Percentiles rank a stretch among this genome's conserved stretches.
Evolutionary conservation across 2,888 invertebrate genomes (phyloP).

Genomic region (Tanypteryx hageni): DNA sequence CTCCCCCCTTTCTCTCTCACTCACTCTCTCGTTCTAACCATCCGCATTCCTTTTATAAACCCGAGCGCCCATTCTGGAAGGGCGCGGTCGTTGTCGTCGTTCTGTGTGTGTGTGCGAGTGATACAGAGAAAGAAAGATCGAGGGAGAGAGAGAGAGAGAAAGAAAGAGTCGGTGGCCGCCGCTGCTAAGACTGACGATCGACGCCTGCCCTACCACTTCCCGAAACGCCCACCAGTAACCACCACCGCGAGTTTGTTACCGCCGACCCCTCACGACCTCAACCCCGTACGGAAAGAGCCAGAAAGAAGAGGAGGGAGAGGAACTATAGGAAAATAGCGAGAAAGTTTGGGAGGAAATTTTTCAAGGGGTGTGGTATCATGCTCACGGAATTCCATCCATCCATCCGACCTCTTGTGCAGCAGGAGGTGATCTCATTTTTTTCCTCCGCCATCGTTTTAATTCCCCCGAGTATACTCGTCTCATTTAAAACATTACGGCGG

Average conservation of each 20-base stretch:
- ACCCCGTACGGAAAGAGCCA: background rate
- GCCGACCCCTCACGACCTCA: background rate
- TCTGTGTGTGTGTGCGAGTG: background rate
- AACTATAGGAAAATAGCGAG: background rate
- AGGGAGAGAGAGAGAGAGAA: background rate
- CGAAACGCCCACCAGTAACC: background rate
- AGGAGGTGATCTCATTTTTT: background rate
- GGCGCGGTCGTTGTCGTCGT: background rate
- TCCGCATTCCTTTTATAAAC: conserved; percentile 29
- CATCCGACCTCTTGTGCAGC: background rate
- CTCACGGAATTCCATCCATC: conserved; percentile 32
- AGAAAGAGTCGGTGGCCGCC: background rate
- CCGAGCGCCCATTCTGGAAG: background rate
- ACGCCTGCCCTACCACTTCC: conserved; percentile 7
- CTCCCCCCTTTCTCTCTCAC: background rate
- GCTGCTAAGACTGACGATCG: background rate
- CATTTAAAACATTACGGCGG: background rate
- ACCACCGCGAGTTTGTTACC: background rate
- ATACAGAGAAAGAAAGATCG: background rate
- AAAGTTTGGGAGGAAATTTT: background rate
- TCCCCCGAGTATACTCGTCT: background rate
- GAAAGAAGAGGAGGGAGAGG: background rate
- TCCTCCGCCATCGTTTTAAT: background rate
- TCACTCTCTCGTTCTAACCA: background rate
- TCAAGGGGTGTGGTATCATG: conserved; percentile 6